These are phyloP conservation scores for Solea senegalensis DNA, from an alignment of 2,113 vertebrate species.

Conservation along the genomic window DNA sequence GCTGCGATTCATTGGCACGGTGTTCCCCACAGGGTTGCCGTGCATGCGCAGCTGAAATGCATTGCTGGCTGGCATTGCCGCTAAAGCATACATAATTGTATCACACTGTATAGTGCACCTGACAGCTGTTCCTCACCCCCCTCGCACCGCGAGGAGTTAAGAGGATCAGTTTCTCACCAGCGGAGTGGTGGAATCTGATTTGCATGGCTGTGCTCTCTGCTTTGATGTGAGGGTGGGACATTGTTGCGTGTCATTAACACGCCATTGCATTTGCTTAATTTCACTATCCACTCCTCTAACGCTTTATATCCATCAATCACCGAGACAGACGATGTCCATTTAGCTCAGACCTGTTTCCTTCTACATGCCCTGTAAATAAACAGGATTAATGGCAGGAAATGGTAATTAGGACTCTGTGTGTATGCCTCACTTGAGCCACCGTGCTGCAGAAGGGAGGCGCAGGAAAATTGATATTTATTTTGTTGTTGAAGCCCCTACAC, in stretches of 20 bases:
- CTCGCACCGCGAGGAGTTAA: slow-evolving; percentile 37
- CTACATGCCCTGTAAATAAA: slow-evolving; percentile 34
- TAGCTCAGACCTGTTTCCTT: slow-evolving; percentile 24
- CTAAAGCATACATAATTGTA: slow-evolving; percentile 65
- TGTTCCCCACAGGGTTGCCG: slow-evolving; percentile 29
- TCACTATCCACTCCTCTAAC: slow-evolving; percentile 30
- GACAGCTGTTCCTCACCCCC: slow-evolving; percentile 47
- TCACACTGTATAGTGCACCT: slow-evolving; percentile 30
- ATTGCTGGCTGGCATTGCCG: slow-evolving; percentile 54
- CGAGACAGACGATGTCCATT: slow-evolving; percentile 24
- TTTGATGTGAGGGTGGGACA: slow-evolving; percentile 54
- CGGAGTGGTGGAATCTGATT: slow-evolving; percentile 41
- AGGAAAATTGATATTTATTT: slow-evolving; percentile 68
- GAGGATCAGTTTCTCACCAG: slow-evolving; percentile 12
- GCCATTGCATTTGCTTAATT: slow-evolving; percentile 49
- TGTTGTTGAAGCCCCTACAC: slow-evolving; percentile 49
- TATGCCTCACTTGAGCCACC: slow-evolving; percentile 25
- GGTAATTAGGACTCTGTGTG: slow-evolving; percentile 48
- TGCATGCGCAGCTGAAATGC: slow-evolving; percentile 55
- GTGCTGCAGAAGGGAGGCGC: slow-evolving; percentile 14
- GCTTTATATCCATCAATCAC: slow-evolving; percentile 28
- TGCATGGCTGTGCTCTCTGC: slow-evolving; percentile 18
- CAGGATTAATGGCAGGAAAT: slow-evolving; percentile 54
- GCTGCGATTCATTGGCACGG: slow-evolving; percentile 59
- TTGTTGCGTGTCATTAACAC: slow-evolving; percentile 44